Evolutionary conservation across 1,140 invertebrate genomes (phyloP), one percentile per base, ranked within the genome.

Genomic region (Oscheius sp.): DNA sequence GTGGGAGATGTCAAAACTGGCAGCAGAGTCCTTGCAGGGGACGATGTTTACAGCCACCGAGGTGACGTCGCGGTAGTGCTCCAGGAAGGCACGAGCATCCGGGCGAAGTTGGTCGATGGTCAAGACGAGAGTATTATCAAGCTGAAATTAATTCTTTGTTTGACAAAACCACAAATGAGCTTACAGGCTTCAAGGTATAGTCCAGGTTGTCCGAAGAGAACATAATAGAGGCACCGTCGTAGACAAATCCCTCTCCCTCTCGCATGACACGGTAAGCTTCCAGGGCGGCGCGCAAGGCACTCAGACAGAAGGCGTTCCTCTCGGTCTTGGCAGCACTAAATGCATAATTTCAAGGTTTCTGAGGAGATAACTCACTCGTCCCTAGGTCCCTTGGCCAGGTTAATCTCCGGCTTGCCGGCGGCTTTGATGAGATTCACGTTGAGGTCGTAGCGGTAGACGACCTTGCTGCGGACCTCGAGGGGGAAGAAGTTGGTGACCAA

Each of bases 151-250:
- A 55, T 26, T 13, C 4, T 7, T 20, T 55, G 49, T 55, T 55
- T 13, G 4, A 15, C 15, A 23, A 23, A 55, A 55, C 28, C n/a
- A n/a, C n/a, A n/a, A n/a, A 42, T 42, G n/a, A 7, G 7, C 38
- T 42, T 55, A 55, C 49, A 15, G 49, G 49, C 23, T 55, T 55
- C 7, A 55, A 23, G 23, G 49, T 26, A 15, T 20, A 20, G 7
- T 55, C 49, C 7, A 55, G 49, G 7, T 15, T 20, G 28, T 55
- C 49, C 7, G 49, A 55, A 55, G 49, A 55, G 49, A 55, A 55
- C 49, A 55, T 55, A 55, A 55, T 55, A 55, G 49, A 55, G 4
- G 49, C 49, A 13, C 49, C 49, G 49, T 55, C 49, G 23, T 55
- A 55, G 23, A 55, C 49, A 55, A 55, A 55, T 13, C 7, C 49